A percentile compares a stretch with the other conserved stretches of the same genome.
phyloP scores from a whole-genome alignment of 92 coral and sea anemone species.

The Paragorgia papillata region DNA sequence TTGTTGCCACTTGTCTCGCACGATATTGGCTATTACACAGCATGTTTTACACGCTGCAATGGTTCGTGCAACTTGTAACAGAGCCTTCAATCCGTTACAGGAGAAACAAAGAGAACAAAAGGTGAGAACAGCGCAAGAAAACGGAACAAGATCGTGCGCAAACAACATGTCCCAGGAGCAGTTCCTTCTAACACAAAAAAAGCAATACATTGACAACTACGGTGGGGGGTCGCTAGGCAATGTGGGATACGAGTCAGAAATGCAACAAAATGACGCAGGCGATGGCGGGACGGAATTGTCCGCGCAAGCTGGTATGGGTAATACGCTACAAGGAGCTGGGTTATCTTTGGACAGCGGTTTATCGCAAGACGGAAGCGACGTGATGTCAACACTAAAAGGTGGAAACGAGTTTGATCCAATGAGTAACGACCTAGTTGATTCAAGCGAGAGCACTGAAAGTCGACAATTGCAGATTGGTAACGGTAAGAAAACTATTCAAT shows the following conservation, averaged over 20 bases:
- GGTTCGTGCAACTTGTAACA: too few relatives aligned
- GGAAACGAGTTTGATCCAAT: constrained; percentile 1
- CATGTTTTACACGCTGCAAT: too few relatives aligned
- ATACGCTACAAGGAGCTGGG: constrained; percentile 34
- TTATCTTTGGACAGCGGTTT: constrained; percentile 34
- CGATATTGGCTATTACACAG: too few relatives aligned
- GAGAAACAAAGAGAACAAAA: neutral
- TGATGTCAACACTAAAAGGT: neutral
- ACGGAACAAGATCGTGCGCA: constrained; percentile 12
- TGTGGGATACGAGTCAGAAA: neutral
- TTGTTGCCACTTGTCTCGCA: too few relatives aligned
- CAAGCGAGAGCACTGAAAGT: constrained; percentile 19
- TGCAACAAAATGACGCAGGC: constrained; percentile 1
- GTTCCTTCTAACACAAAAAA: neutral
- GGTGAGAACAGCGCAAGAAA: neutral
- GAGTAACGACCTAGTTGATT: constrained; percentile 17
- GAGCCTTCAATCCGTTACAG: neutral
- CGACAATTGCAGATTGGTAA: constrained; percentile 36
- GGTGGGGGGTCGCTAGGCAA: neutral
- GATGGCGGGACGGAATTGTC: neutral
- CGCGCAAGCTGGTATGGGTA: constrained; percentile 11
- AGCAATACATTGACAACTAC: constrained; percentile 30
- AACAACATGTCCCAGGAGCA: constrained; percentile 4
- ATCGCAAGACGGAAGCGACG: neutral
- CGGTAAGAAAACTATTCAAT: neutral